Evolutionary conservation across 2,113 vertebrate species (phyloP).

Genomic region (Phaetusa simplex): DNA sequence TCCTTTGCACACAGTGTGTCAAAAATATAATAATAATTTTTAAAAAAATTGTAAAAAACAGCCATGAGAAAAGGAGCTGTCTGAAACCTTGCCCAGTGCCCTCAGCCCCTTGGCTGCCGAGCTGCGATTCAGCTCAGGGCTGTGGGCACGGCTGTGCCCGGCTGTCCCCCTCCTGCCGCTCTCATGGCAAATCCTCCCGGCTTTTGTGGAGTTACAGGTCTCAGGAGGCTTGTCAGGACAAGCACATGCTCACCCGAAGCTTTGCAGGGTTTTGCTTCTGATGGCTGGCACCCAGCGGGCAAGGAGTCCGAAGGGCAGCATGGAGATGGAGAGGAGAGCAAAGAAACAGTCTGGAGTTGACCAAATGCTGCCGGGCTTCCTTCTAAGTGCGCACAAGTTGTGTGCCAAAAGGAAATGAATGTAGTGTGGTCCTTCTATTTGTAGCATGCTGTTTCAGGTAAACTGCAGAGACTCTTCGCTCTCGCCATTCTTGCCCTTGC

Average conservation of each 20-base stretch:
- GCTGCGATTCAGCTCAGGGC: background rate
- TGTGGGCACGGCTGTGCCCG: background rate
- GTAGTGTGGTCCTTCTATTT: background rate
- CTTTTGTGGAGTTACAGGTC: background rate
- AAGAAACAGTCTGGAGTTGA: background rate
- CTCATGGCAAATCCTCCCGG: background rate
- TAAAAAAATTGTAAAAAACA: background rate
- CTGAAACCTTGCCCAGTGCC: background rate
- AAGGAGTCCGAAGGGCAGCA: fast-evolving
- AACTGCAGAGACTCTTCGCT: background rate
- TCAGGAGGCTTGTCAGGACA: background rate
- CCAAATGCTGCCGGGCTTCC: background rate
- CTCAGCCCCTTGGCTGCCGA: background rate
- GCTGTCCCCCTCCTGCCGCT: background rate
- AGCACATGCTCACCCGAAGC: fast-evolving
- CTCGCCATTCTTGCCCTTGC: background rate
- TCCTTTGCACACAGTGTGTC: background rate
- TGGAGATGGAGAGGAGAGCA: background rate
- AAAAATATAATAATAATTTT: background rate
- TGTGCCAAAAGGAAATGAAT: background rate
- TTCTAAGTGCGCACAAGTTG: background rate
- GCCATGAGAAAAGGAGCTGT: background rate
- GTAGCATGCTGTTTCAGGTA: background rate
- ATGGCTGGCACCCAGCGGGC: background rate
- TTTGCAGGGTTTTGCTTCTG: background rate